phyloP scores from a whole-genome alignment of 1,140 invertebrate species.

The Macrobrachium rosenbergii region DNA sequence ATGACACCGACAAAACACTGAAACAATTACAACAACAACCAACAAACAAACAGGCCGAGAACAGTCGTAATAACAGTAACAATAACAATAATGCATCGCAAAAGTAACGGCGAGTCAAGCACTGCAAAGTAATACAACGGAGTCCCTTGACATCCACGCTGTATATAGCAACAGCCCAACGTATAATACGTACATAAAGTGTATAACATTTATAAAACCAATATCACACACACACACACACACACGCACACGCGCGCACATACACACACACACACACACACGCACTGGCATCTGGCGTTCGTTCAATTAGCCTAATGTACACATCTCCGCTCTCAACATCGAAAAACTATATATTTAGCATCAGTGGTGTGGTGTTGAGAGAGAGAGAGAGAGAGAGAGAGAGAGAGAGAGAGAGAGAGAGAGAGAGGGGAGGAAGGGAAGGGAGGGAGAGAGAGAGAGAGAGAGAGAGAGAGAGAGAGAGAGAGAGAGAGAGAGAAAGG shows the following conservation, averaged over 20 bases:
- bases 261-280: conserved; percentile 41
- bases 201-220: neutral
- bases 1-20: too few relatives aligned
- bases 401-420: too few relatives aligned
- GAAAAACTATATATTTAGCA: conserved; percentile 61
- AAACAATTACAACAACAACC: too few relatives aligned
- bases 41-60: too few relatives aligned
- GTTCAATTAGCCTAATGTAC: conserved; percentile 58
- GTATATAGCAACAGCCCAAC: too few relatives aligned
- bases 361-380: neutral
- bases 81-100: too few relatives aligned
- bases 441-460: too few relatives aligned
- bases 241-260: conserved; percentile 12
- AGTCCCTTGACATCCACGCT: too few relatives aligned
- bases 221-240: conserved; percentile 12
- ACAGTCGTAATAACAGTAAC: too few relatives aligned
- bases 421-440: neutral
- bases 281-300: conserved; percentile 48
- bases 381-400: neutral
- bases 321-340: conserved; percentile 44
- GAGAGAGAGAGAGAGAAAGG: conserved; percentile 3
- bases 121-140: too few relatives aligned
- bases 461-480: neutral
- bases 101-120: too few relatives aligned
- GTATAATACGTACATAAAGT: neutral